A percentile compares a stretch with the other conserved stretches of the same genome.
Conservation (phyloP, 2,888 invertebrate species). For the Melinaea menophilus region DNA sequence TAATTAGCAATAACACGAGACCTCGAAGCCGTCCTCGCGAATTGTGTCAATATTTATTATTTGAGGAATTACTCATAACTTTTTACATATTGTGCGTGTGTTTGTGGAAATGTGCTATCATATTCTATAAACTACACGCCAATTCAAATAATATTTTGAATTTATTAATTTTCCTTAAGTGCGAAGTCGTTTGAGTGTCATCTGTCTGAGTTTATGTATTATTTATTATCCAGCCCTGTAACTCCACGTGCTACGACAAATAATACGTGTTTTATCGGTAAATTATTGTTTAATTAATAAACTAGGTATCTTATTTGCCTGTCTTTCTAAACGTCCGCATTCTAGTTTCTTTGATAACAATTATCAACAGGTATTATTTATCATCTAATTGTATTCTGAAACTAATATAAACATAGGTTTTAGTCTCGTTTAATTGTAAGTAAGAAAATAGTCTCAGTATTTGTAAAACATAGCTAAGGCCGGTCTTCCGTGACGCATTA, state of each 20-base stretch:
- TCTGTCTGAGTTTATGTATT: background rate
- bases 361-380: background rate
- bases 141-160: background rate
- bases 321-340: constrained; percentile 6
- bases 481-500: background rate
- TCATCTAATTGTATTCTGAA: too few species aligned
- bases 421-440: too few species aligned
- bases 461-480: too few species aligned
- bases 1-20: background rate
- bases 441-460: too few species aligned
- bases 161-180: background rate
- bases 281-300: constrained; percentile 3
- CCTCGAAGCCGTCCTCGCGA: constrained; percentile 6
- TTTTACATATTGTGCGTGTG: too few species aligned
- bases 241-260: background rate
- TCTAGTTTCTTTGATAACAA: background rate
- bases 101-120: too few species aligned
- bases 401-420: too few species aligned
- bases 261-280: constrained; percentile 10
- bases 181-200: background rate
- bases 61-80: background rate
- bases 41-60: constrained; percentile 8
- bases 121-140: too few species aligned
- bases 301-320: constrained; percentile 11
- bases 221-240: background rate